These are phyloP conservation scores for Anabas testudineus DNA, from an alignment of 2,797 vertebrate genomes.

Conservation along the genomic window DNA sequence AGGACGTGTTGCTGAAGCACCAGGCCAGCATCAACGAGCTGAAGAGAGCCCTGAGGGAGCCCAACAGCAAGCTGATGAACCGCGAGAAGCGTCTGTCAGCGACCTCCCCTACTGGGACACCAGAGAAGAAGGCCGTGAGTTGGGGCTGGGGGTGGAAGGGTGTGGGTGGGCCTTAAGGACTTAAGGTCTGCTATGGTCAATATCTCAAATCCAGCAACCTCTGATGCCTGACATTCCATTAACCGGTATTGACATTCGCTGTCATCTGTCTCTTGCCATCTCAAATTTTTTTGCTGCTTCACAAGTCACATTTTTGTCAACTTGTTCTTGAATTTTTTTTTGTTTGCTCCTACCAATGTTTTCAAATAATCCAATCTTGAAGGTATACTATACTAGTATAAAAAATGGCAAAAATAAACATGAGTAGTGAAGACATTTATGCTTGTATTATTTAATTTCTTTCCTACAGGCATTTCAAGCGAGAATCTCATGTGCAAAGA, in stretches of 20 bases:
- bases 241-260: constrained; percentile 35
- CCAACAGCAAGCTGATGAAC: constrained; percentile 95
- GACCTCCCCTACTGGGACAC: constrained; percentile 90
- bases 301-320: constrained; percentile 1
- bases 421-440: constrained; percentile 16
- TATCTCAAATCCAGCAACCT: constrained; percentile 25
- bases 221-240: constrained; percentile 50
- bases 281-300: constrained; percentile 18
- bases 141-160: background rate
- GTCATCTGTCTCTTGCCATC: background rate
- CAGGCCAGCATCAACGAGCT: constrained; percentile 99
- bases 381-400: background rate
- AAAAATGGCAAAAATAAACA: background rate
- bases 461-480: constrained; percentile 11
- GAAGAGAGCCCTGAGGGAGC: constrained; percentile 95
- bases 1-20: constrained; percentile 97
- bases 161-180: background rate
- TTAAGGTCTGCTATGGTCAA: constrained; percentile 17
- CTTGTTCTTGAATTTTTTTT: constrained; percentile 14
- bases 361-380: constrained; percentile 29
- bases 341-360: constrained; percentile 11
- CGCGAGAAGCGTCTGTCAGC: constrained; percentile 90
- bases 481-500: constrained; percentile 5
- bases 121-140: constrained; percentile 92
- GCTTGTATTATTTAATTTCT: constrained; percentile 3